Evolutionary conservation across 2,797 vertebrate genomes (phyloP), one percentile per base, ranked within the genome.

Genomic region (Buceros bicornis): DNA sequence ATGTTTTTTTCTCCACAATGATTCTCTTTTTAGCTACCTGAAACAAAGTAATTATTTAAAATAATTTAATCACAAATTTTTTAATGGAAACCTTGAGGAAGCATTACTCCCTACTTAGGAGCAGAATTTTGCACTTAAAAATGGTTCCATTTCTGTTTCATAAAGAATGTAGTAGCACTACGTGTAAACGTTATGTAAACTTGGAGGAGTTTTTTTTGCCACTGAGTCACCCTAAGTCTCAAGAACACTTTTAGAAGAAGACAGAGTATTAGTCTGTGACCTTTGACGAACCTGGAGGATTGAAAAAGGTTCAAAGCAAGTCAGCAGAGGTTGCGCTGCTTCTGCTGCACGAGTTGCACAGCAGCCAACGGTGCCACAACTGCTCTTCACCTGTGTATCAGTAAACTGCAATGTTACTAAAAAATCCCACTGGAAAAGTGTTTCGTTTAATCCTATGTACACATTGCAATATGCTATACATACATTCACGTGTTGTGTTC

Each of bases 1-100:
- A n/a, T 12, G 15, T 5, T 8, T 4, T 4, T 0, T 1, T 3
- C 45, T 14, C 16, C 21, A 8, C 19, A 57, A 24, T 2, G 8
- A 40, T 31, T 71, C 47, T 65, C 51, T 53, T 94, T 87, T 83
- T 70, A 89, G 54, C 62, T 82, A 69, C 60, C 25, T 60, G 58
- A 90, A 87, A 93, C 14, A 77, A 76, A 74, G 16, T 11, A 71
- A 81, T 53, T 78, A 37, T 72, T 93, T 48, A 65, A 50, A 93
- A 53, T 47, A 82, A 67, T 66, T 87, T 60, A 70, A 77, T 72
- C 14, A 60, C 11, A n/a, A 74, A 10, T 22, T 65, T 92, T 80
- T 48, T 28, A 64, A 72, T 43, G 17, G 33, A 57, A 89, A 33
- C 69, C 12, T 74, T 56, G 22, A 85, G 13, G 24, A 91, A 87